Percentiles rank a stretch among this genome's conserved stretches.
These are phyloP conservation scores for Theocolax elegans DNA, from an alignment of 1,140 invertebrate genomes.

Conservation along the genomic window DNA sequence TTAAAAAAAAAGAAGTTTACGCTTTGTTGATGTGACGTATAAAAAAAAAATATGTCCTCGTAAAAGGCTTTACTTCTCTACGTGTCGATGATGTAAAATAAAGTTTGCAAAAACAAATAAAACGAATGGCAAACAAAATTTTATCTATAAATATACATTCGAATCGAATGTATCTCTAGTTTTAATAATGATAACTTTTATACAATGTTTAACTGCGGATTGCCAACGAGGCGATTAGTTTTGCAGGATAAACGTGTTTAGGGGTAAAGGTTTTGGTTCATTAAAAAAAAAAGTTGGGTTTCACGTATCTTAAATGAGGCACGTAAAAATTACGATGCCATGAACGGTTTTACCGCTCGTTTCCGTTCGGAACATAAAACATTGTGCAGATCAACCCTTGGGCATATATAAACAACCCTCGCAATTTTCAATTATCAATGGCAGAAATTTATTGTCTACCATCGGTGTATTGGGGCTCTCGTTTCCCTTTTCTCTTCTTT, in stretches of 20 bases:
- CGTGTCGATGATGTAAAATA: background rate
- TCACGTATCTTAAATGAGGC: slow-evolving; percentile 2
- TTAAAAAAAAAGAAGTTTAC: slow-evolving; percentile 14
- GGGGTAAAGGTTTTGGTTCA: background rate
- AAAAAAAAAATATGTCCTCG: slow-evolving; percentile 20
- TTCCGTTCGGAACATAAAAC: background rate
- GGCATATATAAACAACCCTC: background rate
- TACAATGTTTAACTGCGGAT: too few species aligned
- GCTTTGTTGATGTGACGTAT: slow-evolving; percentile 4
- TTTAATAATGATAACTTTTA: too few species aligned
- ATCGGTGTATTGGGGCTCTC: too few species aligned
- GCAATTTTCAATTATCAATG: slow-evolving; percentile 10
- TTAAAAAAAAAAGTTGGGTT: background rate
- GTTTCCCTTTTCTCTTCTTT: too few species aligned
- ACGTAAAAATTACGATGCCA: slow-evolving; percentile 15
- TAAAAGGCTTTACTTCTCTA: background rate
- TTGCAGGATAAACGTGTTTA: too few species aligned
- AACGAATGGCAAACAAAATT: background rate
- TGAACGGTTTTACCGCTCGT: slow-evolving; percentile 22
- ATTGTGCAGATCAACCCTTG: background rate
- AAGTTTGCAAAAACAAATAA: slow-evolving; percentile 9
- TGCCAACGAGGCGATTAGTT: too few species aligned
- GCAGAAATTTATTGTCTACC: too few species aligned
- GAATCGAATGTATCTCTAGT: too few species aligned
- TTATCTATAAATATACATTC: too few species aligned